Conservation (phyloP, 2,888 invertebrate species). For the Gryllus longicercus region DNA sequence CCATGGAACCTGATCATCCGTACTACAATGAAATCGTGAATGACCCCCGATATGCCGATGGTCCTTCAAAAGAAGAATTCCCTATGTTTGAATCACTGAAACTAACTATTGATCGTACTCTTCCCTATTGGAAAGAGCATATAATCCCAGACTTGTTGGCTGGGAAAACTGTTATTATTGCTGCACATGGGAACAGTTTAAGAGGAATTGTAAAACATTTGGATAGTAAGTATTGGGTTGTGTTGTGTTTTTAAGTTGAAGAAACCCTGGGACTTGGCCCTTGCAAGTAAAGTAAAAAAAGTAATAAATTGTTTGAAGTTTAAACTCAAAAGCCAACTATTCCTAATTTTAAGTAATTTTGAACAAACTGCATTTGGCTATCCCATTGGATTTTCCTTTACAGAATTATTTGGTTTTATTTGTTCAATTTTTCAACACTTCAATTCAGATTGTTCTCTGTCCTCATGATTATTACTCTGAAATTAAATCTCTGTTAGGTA, state of each 20-base stretch:
- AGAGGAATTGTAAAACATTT: constrained; percentile 83
- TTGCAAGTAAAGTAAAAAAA: too few relatives aligned
- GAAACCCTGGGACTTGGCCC: too few relatives aligned
- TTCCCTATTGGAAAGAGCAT: constrained; percentile 82
- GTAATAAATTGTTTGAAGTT: too few relatives aligned
- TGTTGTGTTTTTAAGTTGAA: neutral
- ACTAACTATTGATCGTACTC: constrained; percentile 73
- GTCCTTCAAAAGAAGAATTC: constrained; percentile 66
- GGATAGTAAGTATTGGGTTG: constrained; percentile 58
- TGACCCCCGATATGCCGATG: constrained; percentile 70
- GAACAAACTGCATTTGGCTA: too few relatives aligned
- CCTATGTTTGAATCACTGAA: constrained; percentile 81
- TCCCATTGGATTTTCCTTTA: too few relatives aligned
- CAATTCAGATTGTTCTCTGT: too few relatives aligned
- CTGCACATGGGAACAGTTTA: constrained; percentile 82
- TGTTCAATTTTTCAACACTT: too few relatives aligned
- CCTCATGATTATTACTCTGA: too few relatives aligned
- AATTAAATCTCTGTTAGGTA: too few relatives aligned
- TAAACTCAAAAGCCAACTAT: too few relatives aligned
- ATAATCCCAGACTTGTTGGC: constrained; percentile 76
- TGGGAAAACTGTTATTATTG: constrained; percentile 75
- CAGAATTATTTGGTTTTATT: too few relatives aligned
- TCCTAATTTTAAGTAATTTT: too few relatives aligned
- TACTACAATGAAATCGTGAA: constrained; percentile 73
- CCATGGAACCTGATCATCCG: constrained; percentile 71